A percentile compares a stretch with the other conserved stretches of the same genome.
These are phyloP conservation scores for Catocala nupta DNA, from an alignment of 2,888 invertebrate genomes.

Conservation along the genomic window DNA sequence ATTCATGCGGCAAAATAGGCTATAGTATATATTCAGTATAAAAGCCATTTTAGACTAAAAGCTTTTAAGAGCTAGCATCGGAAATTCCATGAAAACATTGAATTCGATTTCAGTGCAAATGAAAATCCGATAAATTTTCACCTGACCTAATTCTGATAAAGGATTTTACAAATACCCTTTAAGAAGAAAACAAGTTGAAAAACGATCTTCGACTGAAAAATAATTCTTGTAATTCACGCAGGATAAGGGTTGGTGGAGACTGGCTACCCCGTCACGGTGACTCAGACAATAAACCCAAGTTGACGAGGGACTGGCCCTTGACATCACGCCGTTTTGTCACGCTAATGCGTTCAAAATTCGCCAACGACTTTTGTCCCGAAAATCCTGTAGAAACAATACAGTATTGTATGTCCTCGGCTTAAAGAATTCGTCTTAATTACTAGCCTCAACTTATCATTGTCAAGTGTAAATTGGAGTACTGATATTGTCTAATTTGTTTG, in stretches of 20 bases:
- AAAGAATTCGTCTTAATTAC: constrained; percentile 54
- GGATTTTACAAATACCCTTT: constrained; percentile 21
- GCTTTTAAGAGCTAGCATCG: neutral
- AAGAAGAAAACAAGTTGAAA: constrained; percentile 30
- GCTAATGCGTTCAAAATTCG: constrained; percentile 58
- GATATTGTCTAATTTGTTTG: constrained; percentile 46
- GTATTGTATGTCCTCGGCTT: constrained; percentile 27
- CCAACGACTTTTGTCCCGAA: constrained; percentile 38
- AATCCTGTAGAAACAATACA: constrained; percentile 36
- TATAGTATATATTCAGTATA: too few relatives aligned
- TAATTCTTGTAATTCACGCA: constrained; percentile 44
- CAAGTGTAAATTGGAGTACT: constrained; percentile 49
- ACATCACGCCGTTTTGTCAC: constrained; percentile 58
- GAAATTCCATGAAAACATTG: constrained; percentile 4
- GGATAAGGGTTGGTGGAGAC: constrained; percentile 38
- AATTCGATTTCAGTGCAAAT: constrained; percentile 12
- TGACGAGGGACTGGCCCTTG: constrained; percentile 53
- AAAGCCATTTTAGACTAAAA: neutral
- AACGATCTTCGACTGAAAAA: constrained; percentile 38
- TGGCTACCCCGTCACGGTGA: constrained; percentile 28
- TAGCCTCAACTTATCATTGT: constrained; percentile 64
- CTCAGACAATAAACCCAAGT: constrained; percentile 52
- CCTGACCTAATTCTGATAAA: constrained; percentile 22
- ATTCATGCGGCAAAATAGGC: too few relatives aligned
- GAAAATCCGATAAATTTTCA: constrained; percentile 14